These are phyloP conservation scores for Actinemys pallida DNA, from an alignment of 2,113 vertebrate genomes.

Conservation along the genomic window DNA sequence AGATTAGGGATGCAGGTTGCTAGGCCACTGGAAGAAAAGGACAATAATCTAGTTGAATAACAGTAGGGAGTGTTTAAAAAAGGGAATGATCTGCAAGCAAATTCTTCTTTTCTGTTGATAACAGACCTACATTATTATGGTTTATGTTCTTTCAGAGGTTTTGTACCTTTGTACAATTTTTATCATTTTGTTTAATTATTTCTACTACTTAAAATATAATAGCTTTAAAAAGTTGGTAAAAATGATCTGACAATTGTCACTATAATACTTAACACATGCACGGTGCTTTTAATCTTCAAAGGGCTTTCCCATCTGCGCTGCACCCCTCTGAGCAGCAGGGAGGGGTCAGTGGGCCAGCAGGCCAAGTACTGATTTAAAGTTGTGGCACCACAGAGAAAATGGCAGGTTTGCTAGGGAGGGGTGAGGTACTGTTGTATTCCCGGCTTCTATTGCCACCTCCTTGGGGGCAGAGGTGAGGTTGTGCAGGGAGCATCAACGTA, in stretches of 20 bases:
- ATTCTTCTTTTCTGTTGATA: background rate
- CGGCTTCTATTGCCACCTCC: background rate
- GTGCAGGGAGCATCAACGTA: background rate
- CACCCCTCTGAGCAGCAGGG: background rate
- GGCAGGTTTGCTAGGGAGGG: background rate
- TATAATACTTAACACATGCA: background rate
- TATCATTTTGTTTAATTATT: background rate
- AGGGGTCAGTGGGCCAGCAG: background rate
- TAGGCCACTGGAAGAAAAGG: background rate
- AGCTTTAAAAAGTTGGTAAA: background rate
- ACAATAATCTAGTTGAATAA: background rate
- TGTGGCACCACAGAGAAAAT: background rate
- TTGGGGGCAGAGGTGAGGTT: background rate
- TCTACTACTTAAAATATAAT: background rate
- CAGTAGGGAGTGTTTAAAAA: background rate
- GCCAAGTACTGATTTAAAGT: background rate
- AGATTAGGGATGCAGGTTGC: background rate
- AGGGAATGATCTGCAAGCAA: background rate
- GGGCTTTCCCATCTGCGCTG: background rate
- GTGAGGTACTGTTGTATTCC: background rate
- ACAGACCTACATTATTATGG: background rate
- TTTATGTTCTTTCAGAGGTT: background rate
- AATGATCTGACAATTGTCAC: background rate
- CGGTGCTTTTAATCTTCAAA: background rate
- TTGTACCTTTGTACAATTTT: background rate